phyloP scores from a whole-genome alignment of 2,888 invertebrate species.

The Hyalella azteca region DNA sequence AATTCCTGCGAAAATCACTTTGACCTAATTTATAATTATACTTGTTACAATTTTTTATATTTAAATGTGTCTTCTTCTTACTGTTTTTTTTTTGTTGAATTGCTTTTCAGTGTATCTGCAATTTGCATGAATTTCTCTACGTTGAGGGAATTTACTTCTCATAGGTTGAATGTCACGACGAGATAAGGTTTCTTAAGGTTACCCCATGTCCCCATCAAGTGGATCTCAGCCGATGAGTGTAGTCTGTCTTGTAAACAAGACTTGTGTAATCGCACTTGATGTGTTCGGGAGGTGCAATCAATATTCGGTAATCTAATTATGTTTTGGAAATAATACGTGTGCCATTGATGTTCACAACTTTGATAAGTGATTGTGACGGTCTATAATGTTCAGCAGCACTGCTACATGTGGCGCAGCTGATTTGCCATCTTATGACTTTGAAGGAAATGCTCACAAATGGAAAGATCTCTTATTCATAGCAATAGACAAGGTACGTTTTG shows the following conservation, averaged over 20 bases:
- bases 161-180: too few species aligned
- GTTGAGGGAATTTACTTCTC: too few species aligned
- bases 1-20: too few species aligned
- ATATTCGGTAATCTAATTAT: neutral
- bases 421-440: slow-evolving; percentile 75
- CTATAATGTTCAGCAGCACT: slow-evolving; percentile 27
- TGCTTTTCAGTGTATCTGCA: too few species aligned
- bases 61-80: too few species aligned
- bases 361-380: neutral
- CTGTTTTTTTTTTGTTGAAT: too few species aligned
- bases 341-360: slow-evolving; percentile 1
- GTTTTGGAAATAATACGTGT: slow-evolving; percentile 17
- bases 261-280: neutral
- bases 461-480: slow-evolving; percentile 86
- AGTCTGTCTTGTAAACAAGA: slow-evolving; percentile 37
- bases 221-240: slow-evolving; percentile 25
- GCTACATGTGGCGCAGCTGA: slow-evolving; percentile 46
- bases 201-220: too few species aligned
- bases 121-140: too few species aligned
- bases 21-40: too few species aligned
- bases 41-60: too few species aligned
- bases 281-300: neutral
- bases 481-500: neutral
- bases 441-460: slow-evolving; percentile 90
- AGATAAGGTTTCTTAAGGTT: too few species aligned